These are phyloP conservation scores for Syrphus vitripennis DNA, from an alignment of 2,888 invertebrate species.

Conservation along the genomic window DNA sequence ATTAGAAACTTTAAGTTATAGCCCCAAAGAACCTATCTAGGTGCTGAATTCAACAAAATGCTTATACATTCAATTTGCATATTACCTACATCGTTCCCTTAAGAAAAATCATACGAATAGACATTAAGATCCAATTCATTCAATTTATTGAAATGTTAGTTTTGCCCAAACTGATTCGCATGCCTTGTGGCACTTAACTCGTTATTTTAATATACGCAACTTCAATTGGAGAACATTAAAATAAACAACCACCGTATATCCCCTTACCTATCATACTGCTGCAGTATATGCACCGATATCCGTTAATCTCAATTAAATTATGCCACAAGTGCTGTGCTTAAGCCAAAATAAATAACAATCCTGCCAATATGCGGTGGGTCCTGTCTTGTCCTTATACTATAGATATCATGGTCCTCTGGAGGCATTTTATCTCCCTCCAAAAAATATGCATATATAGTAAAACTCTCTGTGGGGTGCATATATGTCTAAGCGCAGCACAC, in stretches of 20 bases:
- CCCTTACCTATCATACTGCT: too few relatives aligned
- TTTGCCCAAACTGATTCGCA: conserved; percentile 55
- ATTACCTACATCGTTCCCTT: neutral
- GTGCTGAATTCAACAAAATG: neutral
- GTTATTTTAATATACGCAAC: conserved; percentile 22
- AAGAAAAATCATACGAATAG: conserved; percentile 43
- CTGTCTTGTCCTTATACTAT: conserved; percentile 17
- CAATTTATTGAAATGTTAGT: conserved; percentile 68
- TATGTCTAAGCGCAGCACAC: neutral
- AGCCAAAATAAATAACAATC: conserved; percentile 65
- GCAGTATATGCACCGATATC: conserved; percentile 31
- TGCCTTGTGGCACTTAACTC: conserved; percentile 46
- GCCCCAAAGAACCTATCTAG: too few relatives aligned
- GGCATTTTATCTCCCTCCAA: conserved; percentile 25
- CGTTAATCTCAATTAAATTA: conserved; percentile 71
- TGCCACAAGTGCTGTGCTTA: conserved; percentile 68
- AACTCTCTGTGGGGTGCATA: conserved; percentile 62
- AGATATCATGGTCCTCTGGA: conserved; percentile 31
- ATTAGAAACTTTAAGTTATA: too few relatives aligned
- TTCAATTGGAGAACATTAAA: conserved; percentile 35
- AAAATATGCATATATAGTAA: too few relatives aligned
- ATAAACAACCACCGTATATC: conserved; percentile 36
- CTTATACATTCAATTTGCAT: neutral
- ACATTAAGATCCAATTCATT: conserved; percentile 41
- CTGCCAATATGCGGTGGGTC: conserved; percentile 63